Base-by-base conservation (phyloP, 2,888 invertebrate genomes). In the Lasioglossum morio region DNA sequence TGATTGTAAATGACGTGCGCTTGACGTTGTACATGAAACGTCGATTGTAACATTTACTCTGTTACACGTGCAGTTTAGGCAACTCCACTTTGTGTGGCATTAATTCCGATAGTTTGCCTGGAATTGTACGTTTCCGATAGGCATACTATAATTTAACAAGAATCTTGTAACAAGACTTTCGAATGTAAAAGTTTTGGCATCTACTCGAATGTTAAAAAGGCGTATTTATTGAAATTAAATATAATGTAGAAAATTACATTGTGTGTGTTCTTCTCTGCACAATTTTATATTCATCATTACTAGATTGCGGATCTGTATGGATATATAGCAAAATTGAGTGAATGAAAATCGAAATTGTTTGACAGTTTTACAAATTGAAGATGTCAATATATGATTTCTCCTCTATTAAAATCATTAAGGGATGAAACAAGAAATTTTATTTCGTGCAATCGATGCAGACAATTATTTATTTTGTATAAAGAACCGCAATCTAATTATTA, bases 41-140 rank as follows among this genome's bases (percentile, higher is more conserved):
- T 72, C 57, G 57, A 72, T 60, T 34, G 60, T 79, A 72, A 72
- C 46, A 72, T 72, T 72, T 37, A 70, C 40, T 43, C 30, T 16
- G 30, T 72, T 72, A 46, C 30, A 72, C 16, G 14, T 30, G 16
- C 72, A 16, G 30, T 43, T 16, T 10, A 14, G 43, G 8, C 16
- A 14, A 60, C 34, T 23, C 14, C 14, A 40, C 37, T 40, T 69
- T 37, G 69, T 12, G 37, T 10, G 37, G 37, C 34, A 23, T 69
- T 69, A 69, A n/a, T 23, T n/a, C 37, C 23, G 14, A 12, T 37
- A 23, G 23, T 16, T 19, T 19, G 30, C 66, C 7, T 66, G 34
- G 8, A 19, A 66, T 34, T 66, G 66, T 66, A 34, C 19, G 19
- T 66, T 19, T 34, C 34, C 19, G 66, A 66, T 66, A 19, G 34